phyloP scores from a whole-genome alignment of 2,797 vertebrate genomes.

The Smutsia temminckii region DNA sequence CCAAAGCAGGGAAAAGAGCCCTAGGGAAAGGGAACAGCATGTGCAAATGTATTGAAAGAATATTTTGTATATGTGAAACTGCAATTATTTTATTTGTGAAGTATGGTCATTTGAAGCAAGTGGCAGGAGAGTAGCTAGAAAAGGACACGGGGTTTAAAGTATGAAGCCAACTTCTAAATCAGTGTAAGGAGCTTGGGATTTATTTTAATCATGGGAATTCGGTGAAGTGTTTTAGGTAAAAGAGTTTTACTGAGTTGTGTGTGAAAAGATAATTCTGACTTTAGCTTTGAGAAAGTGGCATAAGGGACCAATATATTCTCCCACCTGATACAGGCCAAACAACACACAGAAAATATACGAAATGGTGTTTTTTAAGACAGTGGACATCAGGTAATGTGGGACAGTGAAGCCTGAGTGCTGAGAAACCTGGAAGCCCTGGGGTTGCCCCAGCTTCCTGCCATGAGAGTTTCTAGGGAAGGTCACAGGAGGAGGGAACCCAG shows the following conservation, averaged over 20 bases:
- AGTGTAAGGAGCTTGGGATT: neutral
- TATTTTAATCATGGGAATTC: conserved; percentile 40
- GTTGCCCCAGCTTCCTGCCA: neutral
- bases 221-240: conserved; percentile 15
- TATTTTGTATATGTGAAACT: conserved; percentile 2
- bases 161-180: conserved; percentile 42
- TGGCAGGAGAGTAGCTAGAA: conserved; percentile 11
- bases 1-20: neutral
- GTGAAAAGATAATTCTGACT: conserved; percentile 24
- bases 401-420: neutral
- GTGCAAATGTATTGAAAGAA: neutral
- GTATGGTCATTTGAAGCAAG: neutral
- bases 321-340: neutral
- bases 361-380: neutral
- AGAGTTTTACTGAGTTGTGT: neutral
- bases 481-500: neutral
- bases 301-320: neutral
- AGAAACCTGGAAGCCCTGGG: neutral
- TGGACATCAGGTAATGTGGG: neutral
- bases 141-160: conserved; percentile 10
- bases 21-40: neutral
- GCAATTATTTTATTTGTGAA: conserved; percentile 27
- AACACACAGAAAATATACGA: neutral
- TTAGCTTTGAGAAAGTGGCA: neutral
- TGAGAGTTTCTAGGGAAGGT: neutral